These are phyloP conservation scores for Apodemia mormo DNA, from an alignment of 2,888 invertebrate genomes.

Conservation along the genomic window DNA sequence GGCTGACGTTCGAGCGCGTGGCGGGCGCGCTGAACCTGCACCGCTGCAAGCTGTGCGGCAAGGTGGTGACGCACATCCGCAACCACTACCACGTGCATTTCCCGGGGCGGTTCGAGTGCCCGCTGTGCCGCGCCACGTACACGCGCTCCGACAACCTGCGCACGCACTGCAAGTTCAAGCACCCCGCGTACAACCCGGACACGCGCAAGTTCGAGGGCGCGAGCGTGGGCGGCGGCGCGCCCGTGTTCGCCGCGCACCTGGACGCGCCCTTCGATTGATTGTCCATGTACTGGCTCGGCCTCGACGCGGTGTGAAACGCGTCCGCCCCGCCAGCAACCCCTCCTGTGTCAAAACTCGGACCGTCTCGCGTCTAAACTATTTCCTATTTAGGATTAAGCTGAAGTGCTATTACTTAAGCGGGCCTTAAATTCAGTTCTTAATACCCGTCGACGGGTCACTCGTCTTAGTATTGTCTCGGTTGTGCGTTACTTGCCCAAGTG, in stretches of 20 bases:
- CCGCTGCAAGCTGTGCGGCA: conserved; percentile 96
- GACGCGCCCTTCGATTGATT: conserved; percentile 81
- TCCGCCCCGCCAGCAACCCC: conserved; percentile 47
- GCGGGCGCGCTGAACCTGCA: conserved; percentile 96
- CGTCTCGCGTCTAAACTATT: conserved; percentile 63
- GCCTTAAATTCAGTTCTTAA: conserved; percentile 56
- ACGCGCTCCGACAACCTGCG: conserved; percentile 96
- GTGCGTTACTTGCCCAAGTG: conserved; percentile 80
- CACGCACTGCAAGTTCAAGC: conserved; percentile 96
- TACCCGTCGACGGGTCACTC: conserved; percentile 59
- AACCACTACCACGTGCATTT: conserved; percentile 97
- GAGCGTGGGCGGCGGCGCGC: conserved; percentile 59
- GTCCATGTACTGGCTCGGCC: conserved; percentile 71
- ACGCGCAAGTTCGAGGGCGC: conserved; percentile 91
- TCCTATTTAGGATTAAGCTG: conserved; percentile 77
- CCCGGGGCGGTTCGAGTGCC: conserved; percentile 95
- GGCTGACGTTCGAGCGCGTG: conserved; percentile 96
- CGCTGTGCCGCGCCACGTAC: conserved; percentile 94
- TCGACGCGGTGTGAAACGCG: conserved; percentile 62
- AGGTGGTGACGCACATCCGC: conserved; percentile 96
- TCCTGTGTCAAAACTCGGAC: conserved; percentile 58
- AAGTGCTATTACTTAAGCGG: conserved; percentile 80
- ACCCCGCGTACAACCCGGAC: conserved; percentile 92
- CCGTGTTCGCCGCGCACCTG: conserved; percentile 81
- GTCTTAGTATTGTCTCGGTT: conserved; percentile 79